Evolutionary conservation across 2,113 vertebrate species (phyloP).

Genomic region (Alouatta palliata): DNA sequence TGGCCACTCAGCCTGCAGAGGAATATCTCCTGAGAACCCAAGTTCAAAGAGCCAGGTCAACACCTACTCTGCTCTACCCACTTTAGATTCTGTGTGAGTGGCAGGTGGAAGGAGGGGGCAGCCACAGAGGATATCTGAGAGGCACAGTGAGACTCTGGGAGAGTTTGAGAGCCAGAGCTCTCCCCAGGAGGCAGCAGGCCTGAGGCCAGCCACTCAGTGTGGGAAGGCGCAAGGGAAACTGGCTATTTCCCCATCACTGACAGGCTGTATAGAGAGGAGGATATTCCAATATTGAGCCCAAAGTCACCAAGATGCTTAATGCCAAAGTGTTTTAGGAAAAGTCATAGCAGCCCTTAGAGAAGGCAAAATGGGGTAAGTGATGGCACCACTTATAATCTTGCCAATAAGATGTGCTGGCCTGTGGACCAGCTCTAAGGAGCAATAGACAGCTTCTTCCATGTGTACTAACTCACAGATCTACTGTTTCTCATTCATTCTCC

Average conservation of each 20-base stretch:
- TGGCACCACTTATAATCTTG: neutral
- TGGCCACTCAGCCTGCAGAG: neutral
- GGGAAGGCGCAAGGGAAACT: neutral
- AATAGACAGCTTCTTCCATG: fast-evolving
- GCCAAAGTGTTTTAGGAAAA: neutral
- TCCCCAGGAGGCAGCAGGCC: neutral
- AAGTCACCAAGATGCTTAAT: neutral
- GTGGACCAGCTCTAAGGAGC: fast-evolving
- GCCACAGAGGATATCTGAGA: neutral
- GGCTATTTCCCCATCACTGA: too few species aligned
- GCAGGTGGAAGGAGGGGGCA: too few species aligned
- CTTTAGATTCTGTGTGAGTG: too few species aligned
- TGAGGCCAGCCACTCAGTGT: neutral
- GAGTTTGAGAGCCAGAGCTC: neutral
- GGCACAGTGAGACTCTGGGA: neutral
- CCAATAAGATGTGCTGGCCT: fast-evolving
- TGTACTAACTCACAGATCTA: neutral
- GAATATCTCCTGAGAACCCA: neutral
- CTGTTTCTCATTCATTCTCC: neutral
- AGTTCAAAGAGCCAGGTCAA: neutral
- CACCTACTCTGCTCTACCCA: neutral
- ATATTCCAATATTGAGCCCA: neutral
- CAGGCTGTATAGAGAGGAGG: neutral
- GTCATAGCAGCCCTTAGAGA: neutral
- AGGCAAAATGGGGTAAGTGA: neutral